Conservation (phyloP, 2,888 invertebrate species). For the Pristionchus mayeri region DNA sequence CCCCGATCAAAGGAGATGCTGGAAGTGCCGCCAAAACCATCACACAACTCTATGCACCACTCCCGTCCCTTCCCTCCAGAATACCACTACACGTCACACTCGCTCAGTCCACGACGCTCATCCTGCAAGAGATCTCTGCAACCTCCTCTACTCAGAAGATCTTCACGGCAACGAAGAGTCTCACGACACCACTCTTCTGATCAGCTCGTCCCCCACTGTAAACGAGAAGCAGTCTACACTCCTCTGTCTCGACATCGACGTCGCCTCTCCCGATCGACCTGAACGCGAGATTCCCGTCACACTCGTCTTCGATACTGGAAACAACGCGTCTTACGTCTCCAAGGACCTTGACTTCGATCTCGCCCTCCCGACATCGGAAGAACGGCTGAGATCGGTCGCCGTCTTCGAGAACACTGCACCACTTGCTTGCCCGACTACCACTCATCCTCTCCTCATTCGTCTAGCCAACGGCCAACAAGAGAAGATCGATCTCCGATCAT, state of each 20-base stretch:
- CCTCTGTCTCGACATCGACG: neutral
- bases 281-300: neutral
- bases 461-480: neutral
- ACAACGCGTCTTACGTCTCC: conserved; percentile 2
- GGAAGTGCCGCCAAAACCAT: neutral
- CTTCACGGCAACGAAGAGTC: neutral
- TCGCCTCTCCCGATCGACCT: neutral
- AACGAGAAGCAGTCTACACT: neutral
- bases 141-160: neutral
- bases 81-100: neutral
- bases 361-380: neutral
- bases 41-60: neutral
- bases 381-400: neutral
- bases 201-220: neutral
- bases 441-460: neutral
- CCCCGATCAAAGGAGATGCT: neutral
- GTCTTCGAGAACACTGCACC: neutral
- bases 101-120: too few species aligned
- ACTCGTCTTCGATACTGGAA: conserved; percentile 27
- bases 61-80: too few species aligned
- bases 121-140: neutral
- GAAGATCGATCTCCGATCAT: neutral
- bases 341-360: neutral
- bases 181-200: neutral
- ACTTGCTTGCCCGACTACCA: neutral